phyloP scores from a whole-genome alignment of 2,113 vertebrate species.

The Cynocephalus volans region DNA sequence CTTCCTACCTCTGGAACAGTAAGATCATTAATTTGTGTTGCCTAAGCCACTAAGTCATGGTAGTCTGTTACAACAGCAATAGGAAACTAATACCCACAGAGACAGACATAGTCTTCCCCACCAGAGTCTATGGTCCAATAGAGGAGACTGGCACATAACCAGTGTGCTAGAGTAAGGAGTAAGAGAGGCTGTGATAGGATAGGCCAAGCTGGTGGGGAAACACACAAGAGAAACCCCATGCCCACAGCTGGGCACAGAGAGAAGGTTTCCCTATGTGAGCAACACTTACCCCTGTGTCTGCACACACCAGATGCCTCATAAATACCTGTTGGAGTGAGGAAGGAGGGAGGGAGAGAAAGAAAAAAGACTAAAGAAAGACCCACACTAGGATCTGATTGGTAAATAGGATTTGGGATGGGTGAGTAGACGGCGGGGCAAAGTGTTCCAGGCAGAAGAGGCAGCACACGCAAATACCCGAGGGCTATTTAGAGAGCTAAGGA shows the following conservation, averaged over 20 bases:
- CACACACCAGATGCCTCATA: background rate
- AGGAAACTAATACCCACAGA: background rate
- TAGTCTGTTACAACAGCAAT: background rate
- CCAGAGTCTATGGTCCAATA: background rate
- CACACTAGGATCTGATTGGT: background rate
- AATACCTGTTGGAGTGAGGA: background rate
- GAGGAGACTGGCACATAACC: background rate
- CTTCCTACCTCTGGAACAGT: background rate
- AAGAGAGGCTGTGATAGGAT: background rate
- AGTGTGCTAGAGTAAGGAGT: background rate
- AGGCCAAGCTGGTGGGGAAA: background rate
- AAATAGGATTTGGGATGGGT: background rate
- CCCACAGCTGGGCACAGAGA: background rate
- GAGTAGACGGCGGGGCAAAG: background rate
- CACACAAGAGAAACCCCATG: background rate
- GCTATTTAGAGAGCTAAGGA: constrained; percentile 72
- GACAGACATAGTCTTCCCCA: background rate
- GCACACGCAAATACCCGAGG: constrained; percentile 7
- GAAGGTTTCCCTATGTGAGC: background rate
- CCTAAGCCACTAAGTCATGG: background rate
- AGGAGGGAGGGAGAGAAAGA: background rate
- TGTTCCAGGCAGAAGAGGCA: constrained; percentile 21
- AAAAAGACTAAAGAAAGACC: background rate
- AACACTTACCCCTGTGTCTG: background rate
- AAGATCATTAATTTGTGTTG: background rate